Evolutionary conservation across 2,888 invertebrate genomes (phyloP), one percentile per base, ranked within the genome.

Genomic region (Drosophila engyochracea): DNA sequence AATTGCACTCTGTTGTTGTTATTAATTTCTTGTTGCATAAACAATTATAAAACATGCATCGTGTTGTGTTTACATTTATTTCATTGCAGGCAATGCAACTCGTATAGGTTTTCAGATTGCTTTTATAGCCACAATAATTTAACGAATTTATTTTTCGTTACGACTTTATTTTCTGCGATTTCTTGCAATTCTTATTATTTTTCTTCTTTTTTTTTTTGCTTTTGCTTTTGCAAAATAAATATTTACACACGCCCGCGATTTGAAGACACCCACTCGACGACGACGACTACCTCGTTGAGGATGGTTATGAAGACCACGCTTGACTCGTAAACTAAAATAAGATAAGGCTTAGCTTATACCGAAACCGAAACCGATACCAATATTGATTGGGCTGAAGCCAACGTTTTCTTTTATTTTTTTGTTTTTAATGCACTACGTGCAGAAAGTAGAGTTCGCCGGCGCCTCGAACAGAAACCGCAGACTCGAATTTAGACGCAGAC

Each of bases 21-120:
- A 25, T 47, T 25, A 47, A 25, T 52, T n/a, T 81, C 30, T 44
- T 61, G 68, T 65, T 87, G 85, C 82, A 79, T 84, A 87, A 85
- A 90, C 89, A 85, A 85, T 85, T 80, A 68, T 78, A 74, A 77
- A 71, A 83, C 60, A 63, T 82, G 78, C 77, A 80, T 72, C 68
- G 72, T n/a, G 14, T 16, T 64, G 52, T 77, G 71, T 75, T 78
- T 72, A 71, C 89, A 83, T 67, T 75, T 67, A 67, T 47, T 74
- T 65, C 47, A 58, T 62, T 67, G 35, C 54, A 55, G 55, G 47
- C 51, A 55, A 30, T 65, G 68, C 68, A 68, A 59, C 63, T 59
- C 41, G 62, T 25, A 49, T 61, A 53, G 67, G 78, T 70, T 74
- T 76, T 66, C 60, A 52, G 70, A 58, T 75, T 66, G 68, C 72